Evolutionary conservation across 1,140 invertebrate genomes (phyloP).

Genomic region (Metaphire vulgaris): DNA sequence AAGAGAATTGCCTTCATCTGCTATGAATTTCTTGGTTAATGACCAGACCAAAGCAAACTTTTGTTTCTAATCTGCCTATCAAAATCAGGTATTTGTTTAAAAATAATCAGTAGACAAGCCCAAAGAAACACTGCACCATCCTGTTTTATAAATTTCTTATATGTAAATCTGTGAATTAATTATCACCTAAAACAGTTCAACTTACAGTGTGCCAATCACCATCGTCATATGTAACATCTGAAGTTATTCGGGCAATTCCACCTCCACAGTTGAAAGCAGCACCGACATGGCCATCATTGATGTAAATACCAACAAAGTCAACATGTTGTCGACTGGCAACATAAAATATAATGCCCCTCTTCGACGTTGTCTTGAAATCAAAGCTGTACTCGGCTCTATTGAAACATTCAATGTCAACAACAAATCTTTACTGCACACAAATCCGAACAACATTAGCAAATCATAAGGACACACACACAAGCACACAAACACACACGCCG

Average conservation of each 20-base stretch:
- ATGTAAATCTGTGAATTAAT: neutral
- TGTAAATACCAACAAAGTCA: slow-evolving; percentile 73
- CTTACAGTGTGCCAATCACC: slow-evolving; percentile 71
- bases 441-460: no score
- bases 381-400: slow-evolving; percentile 63
- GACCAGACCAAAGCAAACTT: neutral
- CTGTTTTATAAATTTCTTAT: neutral
- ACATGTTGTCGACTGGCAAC: slow-evolving; percentile 61
- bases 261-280: slow-evolving; percentile 69
- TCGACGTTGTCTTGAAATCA: slow-evolving; percentile 69
- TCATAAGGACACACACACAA: no score
- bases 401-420: slow-evolving; percentile 12
- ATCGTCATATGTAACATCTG: slow-evolving; percentile 63
- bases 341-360: slow-evolving; percentile 80
- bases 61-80: neutral
- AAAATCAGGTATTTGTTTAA: no score
- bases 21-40: no score
- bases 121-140: no score
- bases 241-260: slow-evolving; percentile 59
- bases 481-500: no score
- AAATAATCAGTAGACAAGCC: no score
- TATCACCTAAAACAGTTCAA: neutral
- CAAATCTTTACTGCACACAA: no score
- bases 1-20: no score
- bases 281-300: slow-evolving; percentile 67